phyloP scores from a whole-genome alignment of 2,797 vertebrate species.

The Labeo calbasu region DNA sequence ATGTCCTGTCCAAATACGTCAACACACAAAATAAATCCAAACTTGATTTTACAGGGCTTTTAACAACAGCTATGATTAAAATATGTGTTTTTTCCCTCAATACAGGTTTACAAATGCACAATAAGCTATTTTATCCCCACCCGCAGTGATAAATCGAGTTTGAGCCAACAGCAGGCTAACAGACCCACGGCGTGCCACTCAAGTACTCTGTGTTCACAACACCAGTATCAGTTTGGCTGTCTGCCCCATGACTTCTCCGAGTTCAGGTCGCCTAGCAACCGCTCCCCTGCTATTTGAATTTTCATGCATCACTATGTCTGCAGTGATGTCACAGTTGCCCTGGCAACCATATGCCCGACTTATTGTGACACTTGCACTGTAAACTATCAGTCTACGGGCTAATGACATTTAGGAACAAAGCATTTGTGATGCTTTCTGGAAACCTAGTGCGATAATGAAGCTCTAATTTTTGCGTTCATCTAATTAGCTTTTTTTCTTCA shows the following conservation, averaged over 20 bases:
- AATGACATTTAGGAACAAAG: constrained; percentile 33
- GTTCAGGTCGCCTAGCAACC: constrained; percentile 87
- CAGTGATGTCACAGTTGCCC: constrained; percentile 84
- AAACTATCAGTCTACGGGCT: constrained; percentile 66
- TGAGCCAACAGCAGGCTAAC: constrained; percentile 11
- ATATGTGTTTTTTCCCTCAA: not conserved
- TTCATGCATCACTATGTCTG: constrained; percentile 87
- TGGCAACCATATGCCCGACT: constrained; percentile 84
- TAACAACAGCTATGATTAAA: not conserved
- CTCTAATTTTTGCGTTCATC: not conserved
- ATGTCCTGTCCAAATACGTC: not conserved
- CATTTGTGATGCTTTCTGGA: not conserved
- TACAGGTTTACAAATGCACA: not conserved
- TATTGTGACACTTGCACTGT: constrained; percentile 75
- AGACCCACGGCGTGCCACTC: constrained; percentile 1
- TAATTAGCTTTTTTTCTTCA: not conserved
- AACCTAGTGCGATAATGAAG: constrained; percentile 1
- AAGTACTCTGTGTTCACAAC: constrained; percentile 70
- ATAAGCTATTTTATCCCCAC: constrained; percentile 14
- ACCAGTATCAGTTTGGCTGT: constrained; percentile 53
- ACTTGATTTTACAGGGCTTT: not conserved
- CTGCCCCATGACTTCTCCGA: constrained; percentile 81
- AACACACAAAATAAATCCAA: not conserved
- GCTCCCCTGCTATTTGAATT: constrained; percentile 80
- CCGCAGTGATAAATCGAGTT: not conserved